A percentile compares a stretch with the other conserved stretches of the same genome.
Conservation (phyloP, 2,113 vertebrate genomes). For the Carassius gibelio region DNA sequence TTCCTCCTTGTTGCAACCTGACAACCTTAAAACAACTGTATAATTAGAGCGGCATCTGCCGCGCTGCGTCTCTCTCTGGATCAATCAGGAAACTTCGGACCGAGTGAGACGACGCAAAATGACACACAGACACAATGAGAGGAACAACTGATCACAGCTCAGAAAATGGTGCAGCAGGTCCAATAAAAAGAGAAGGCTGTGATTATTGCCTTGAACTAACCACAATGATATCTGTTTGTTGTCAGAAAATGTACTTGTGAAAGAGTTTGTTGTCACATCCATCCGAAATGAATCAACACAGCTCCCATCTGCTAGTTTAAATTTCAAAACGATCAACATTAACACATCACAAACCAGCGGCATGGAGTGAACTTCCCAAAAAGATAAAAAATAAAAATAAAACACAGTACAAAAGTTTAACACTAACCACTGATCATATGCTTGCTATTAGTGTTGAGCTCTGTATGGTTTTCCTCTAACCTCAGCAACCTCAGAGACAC, state of each 20-base stretch:
- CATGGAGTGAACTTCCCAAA: neutral
- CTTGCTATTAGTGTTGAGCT: neutral
- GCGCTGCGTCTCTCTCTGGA: slow-evolving; percentile 64
- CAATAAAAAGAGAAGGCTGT: slow-evolving; percentile 26
- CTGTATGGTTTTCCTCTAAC: slow-evolving; percentile 47
- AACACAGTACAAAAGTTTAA: slow-evolving; percentile 5
- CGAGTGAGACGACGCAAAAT: slow-evolving; percentile 54
- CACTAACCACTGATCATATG: slow-evolving; percentile 13
- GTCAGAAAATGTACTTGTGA: neutral
- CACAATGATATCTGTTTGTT: slow-evolving; percentile 24
- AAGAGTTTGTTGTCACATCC: slow-evolving; percentile 13
- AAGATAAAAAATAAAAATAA: neutral
- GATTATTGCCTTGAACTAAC: slow-evolving; percentile 3
- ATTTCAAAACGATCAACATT: neutral
- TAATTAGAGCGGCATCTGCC: slow-evolving; percentile 80
- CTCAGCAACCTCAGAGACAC: slow-evolving; percentile 67
- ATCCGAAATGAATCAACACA: slow-evolving; percentile 6
- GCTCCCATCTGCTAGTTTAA: slow-evolving; percentile 13
- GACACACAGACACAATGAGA: slow-evolving; percentile 11
- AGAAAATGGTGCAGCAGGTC: slow-evolving; percentile 19
- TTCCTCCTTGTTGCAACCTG: slow-evolving; percentile 76
- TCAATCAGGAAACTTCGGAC: slow-evolving; percentile 59
- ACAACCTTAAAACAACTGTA: slow-evolving; percentile 83
- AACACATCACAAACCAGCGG: neutral
- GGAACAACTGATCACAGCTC: neutral